Percentiles rank a stretch among this genome's conserved stretches.
phyloP scores from a whole-genome alignment of 2,888 invertebrate genomes.

The Brachypterus glaber region DNA sequence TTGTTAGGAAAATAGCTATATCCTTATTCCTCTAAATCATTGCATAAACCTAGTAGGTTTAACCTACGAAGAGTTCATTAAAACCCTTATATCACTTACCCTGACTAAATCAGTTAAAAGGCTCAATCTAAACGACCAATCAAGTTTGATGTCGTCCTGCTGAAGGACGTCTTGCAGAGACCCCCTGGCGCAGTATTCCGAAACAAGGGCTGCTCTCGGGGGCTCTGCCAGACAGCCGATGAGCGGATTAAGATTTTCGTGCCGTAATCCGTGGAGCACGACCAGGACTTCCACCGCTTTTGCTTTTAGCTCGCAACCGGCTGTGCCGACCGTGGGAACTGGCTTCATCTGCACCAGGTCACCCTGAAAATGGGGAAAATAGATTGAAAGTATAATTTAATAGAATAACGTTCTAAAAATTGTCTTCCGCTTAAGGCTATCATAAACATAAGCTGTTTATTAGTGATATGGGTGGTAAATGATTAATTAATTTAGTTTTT shows the following conservation, averaged over 20 bases:
- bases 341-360: conserved; percentile 84
- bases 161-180: conserved; percentile 81
- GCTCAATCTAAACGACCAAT: conserved; percentile 92
- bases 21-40: too few species aligned
- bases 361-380: conserved; percentile 66
- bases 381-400: too few species aligned
- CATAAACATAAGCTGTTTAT: too few species aligned
- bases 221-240: conserved; percentile 78
- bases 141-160: conserved; percentile 83
- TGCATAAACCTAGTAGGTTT: too few species aligned
- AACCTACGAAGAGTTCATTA: too few species aligned
- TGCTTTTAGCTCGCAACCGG: conserved; percentile 57
- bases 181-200: conserved; percentile 80
- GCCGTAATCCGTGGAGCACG: conserved; percentile 72
- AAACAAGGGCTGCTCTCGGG: conserved; percentile 69
- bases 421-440: too few species aligned
- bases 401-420: too few species aligned
- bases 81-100: conserved; percentile 46
- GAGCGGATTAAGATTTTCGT: conserved; percentile 85
- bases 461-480: too few species aligned
- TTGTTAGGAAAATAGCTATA: too few species aligned
- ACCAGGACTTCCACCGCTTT: conserved; percentile 72
- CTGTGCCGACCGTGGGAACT: conserved; percentile 45
- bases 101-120: conserved; percentile 85
- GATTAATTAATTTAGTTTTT: too few species aligned